Base-by-base conservation (phyloP, 2,797 vertebrate species). In the Sebastes umbrosus region DNA sequence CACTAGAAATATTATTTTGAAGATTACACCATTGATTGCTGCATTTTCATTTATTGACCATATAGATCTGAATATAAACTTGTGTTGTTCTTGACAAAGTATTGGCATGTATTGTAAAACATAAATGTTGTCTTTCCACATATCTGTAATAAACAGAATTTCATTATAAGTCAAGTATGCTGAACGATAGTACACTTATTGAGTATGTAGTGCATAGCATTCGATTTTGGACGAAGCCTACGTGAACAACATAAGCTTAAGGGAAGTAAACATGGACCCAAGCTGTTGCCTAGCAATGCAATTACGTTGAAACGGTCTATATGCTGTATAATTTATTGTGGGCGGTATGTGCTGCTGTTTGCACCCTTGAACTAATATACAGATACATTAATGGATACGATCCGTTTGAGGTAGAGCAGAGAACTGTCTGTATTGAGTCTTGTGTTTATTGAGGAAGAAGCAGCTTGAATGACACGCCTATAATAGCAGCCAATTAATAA, bases 211-310 rank as follows among this genome's bases (percentile, higher is more conserved):
- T 46, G 43, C 43, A 46, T 46, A 18, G 43, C 0, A 18, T 46
- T 18, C 0, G 0, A 46, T 46, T 46, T 46, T 0, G 1, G 43
- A 46, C 3, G 0, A 50, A 50, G 46, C 46, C 46, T 50, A 8
- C 8, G 8, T 50, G 46, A 20, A 50, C 3, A 1, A 50, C 46
- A 50, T 20, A 20, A 50, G 46, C 46, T 50, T 50, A 50, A 18
- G 16, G 46, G 46, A 50, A 18, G 18, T 50, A 50, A 50, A 50
- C 46, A 50, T 50, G 46, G 46, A 50, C 46, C 46, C 46, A 20
- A 50, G 16, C 46, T 50, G 18, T 50, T 50, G 46, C 3, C 2
- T 20, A 50, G 46, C 46, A 50, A 50, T 50, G 46, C 18, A 50
- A 50, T 50, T 18, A 50, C 16, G 0, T 50, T 50, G 1, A 50